phyloP scores from a whole-genome alignment of 2,113 vertebrate genomes.

The Pongo abelii region DNA sequence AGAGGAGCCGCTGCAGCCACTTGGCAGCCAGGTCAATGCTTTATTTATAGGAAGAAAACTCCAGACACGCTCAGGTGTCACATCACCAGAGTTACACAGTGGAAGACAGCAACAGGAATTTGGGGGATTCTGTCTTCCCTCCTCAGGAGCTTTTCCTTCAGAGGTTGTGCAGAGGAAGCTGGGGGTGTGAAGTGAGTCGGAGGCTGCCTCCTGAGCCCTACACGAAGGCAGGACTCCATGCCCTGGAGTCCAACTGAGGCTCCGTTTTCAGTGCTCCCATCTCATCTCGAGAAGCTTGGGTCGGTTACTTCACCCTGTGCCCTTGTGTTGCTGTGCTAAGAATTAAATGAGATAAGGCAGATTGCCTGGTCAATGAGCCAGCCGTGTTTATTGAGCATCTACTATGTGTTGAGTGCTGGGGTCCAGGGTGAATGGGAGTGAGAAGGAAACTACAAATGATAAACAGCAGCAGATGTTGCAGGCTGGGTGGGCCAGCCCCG shows the following conservation, averaged over 20 bases:
- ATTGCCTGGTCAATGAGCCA: not conserved
- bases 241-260: too few species aligned
- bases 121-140: not conserved
- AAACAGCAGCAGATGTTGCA: too few species aligned
- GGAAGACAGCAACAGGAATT: not conserved
- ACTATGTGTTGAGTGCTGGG: not conserved
- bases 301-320: accelerated
- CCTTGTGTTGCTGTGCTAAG: too few species aligned
- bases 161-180: not conserved
- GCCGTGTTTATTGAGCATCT: not conserved
- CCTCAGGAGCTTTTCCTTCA: not conserved
- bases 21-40: not conserved
- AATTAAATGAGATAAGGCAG: accelerated
- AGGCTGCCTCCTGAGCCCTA: not conserved
- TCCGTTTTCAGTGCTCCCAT: not conserved
- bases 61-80: not conserved
- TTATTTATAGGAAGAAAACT: not conserved
- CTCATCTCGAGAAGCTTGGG: accelerated
- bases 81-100: too few species aligned
- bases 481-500: accelerated
- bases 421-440: not conserved
- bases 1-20: accelerated
- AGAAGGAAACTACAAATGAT: too few species aligned
- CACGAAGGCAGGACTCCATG: accelerated
- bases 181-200: accelerated